A percentile compares a stretch with the other conserved stretches of the same genome.
Evolutionary conservation across 2,113 vertebrate genomes (phyloP).

Genomic region (Heloderma charlesbogerti): DNA sequence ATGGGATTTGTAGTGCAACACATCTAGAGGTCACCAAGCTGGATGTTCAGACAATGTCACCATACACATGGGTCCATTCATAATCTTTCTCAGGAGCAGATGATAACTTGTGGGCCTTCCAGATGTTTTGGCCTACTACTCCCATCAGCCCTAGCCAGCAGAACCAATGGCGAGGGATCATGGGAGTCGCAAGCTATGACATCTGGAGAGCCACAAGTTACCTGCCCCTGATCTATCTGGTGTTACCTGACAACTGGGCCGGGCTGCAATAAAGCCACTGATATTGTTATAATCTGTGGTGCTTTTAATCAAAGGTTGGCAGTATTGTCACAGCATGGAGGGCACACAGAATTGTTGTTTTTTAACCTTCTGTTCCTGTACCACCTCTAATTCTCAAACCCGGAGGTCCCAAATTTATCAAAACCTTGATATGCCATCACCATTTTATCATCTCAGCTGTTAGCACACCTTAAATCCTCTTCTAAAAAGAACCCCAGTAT

Average conservation of each 20-base stretch:
- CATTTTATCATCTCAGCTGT: not conserved
- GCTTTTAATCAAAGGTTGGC: not conserved
- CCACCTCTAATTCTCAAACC: not conserved
- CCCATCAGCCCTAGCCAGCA: no score
- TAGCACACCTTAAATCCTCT: not conserved
- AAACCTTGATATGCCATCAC: not conserved
- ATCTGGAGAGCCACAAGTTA: no score
- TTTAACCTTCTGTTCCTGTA: conserved; percentile 11
- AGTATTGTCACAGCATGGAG: no score
- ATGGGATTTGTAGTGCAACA: no score
- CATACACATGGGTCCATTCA: conserved; percentile 39
- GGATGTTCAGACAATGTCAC: not conserved
- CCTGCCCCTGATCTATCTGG: not conserved
- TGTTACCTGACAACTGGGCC: not conserved
- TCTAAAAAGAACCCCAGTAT: not conserved
- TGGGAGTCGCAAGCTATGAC: no score
- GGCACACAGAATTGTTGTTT: not conserved
- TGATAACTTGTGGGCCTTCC: no score
- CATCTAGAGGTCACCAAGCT: not conserved
- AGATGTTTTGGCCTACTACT: no score
- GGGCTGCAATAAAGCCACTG: not conserved
- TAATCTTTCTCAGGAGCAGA: not conserved
- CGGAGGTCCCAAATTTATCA: not conserved
- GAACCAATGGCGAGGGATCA: no score
- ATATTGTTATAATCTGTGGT: not conserved